Percentiles rank a stretch among this genome's conserved stretches.
Evolutionary conservation across 2,113 vertebrate genomes (phyloP).

Genomic region (Carlito syrichta): DNA sequence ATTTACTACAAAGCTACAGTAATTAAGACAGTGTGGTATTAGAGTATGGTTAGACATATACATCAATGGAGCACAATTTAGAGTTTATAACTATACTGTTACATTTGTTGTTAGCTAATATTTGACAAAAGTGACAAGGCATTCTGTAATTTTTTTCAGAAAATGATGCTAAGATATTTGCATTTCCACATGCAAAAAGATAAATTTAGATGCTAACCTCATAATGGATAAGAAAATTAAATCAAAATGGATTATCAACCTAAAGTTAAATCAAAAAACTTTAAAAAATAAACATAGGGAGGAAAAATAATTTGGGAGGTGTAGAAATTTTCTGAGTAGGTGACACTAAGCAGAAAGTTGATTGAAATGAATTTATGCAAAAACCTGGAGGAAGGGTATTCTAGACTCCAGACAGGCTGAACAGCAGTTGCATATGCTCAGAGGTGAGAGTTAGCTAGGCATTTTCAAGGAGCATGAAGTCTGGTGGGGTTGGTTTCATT

Average conservation of each 20-base stretch:
- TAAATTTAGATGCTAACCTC: background rate
- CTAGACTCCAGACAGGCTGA: background rate
- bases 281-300: background rate
- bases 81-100: background rate
- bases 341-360: background rate
- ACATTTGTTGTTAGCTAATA: background rate
- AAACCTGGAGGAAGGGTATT: background rate
- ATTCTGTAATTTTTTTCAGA: background rate
- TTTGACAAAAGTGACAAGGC: background rate
- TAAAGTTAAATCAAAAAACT: background rate
- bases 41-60: background rate
- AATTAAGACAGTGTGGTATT: background rate
- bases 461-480: background rate
- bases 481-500: background rate
- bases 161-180: background rate
- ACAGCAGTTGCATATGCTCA: background rate
- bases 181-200: background rate
- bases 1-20: background rate
- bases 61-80: background rate
- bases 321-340: background rate
- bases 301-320: background rate
- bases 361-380: background rate
- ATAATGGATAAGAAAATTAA: slow-evolving; percentile 7
- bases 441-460: background rate
- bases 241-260: background rate